A percentile compares a stretch with the other conserved stretches of the same genome.
phyloP scores from a whole-genome alignment of 2,113 vertebrate species.

The Rhea pennata region DNA sequence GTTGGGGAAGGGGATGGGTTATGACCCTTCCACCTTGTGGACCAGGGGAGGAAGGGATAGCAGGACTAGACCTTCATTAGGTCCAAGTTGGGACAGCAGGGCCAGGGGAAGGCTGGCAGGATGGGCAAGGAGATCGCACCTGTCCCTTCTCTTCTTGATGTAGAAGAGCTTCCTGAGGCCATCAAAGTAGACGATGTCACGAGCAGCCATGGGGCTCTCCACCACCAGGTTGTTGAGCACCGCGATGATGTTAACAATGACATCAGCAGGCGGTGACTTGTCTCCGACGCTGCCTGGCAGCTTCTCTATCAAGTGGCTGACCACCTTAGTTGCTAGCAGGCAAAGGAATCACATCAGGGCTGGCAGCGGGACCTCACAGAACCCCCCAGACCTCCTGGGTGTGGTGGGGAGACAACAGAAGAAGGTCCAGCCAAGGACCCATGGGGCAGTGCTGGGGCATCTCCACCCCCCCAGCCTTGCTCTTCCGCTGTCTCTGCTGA shows the following conservation, averaged over 20 bases:
- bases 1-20: background rate
- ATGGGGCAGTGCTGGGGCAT: background rate
- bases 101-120: background rate
- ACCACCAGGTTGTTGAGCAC: constrained; percentile 92
- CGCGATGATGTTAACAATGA: constrained; percentile 90
- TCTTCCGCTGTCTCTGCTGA: background rate
- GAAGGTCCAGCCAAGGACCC: background rate
- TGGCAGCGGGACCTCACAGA: background rate
- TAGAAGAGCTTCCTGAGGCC: constrained; percentile 91
- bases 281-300: constrained; percentile 83
- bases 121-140: constrained; percentile 66
- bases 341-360: background rate
- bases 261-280: constrained; percentile 81
- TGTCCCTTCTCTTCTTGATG: constrained; percentile 90
- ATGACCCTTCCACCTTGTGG: rapidly evolving
- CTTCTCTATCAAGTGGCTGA: constrained; percentile 89
- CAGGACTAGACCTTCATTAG: background rate
- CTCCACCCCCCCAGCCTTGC: background rate
- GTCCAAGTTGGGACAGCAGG: background rate
- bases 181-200: constrained; percentile 90
- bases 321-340: constrained; percentile 86
- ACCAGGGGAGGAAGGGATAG: background rate
- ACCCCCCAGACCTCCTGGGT: rapidly evolving
- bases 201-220: constrained; percentile 87
- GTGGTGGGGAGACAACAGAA: background rate